A percentile compares a stretch with the other conserved stretches of the same genome.
Evolutionary conservation across 2,888 invertebrate genomes (phyloP).

Genomic region (Agrotis exclamationis): DNA sequence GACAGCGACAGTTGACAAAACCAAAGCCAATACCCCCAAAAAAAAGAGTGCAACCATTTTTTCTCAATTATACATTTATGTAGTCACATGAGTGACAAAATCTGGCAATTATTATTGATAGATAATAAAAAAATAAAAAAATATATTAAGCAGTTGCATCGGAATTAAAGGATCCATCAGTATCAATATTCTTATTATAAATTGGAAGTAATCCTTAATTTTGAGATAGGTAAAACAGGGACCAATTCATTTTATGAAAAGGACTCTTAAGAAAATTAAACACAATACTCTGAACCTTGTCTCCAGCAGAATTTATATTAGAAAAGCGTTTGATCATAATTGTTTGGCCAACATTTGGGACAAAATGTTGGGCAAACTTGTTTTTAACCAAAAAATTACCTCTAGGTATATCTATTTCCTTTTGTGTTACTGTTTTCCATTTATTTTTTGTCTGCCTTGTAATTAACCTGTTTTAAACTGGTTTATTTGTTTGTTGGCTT

Average conservation of each 20-base stretch:
- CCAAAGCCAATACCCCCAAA: neutral
- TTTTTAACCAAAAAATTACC: neutral
- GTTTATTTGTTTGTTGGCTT: neutral
- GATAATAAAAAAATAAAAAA: no score
- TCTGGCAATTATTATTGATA: no score
- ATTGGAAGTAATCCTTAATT: conserved; percentile 3
- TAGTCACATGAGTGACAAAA: no score
- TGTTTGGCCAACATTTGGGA: conserved; percentile 10
- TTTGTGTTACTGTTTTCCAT: neutral
- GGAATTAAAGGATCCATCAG: neutral
- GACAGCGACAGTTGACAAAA: neutral
- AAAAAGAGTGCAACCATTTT: neutral
- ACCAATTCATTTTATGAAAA: neutral
- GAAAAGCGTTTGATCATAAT: neutral
- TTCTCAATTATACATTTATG: no score
- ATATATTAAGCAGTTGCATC: no score
- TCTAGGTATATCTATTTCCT: conserved; percentile 17
- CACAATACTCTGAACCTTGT: conserved; percentile 1
- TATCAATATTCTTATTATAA: neutral
- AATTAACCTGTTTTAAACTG: neutral
- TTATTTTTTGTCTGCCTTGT: conserved; percentile 15
- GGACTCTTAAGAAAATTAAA: conserved; percentile 16
- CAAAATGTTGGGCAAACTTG: neutral
- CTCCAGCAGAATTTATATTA: conserved; percentile 12
- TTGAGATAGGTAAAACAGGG: neutral